Evolutionary conservation across 1,140 invertebrate species (phyloP), one percentile per base, ranked within the genome.

Genomic region (Bombus waltoni): DNA sequence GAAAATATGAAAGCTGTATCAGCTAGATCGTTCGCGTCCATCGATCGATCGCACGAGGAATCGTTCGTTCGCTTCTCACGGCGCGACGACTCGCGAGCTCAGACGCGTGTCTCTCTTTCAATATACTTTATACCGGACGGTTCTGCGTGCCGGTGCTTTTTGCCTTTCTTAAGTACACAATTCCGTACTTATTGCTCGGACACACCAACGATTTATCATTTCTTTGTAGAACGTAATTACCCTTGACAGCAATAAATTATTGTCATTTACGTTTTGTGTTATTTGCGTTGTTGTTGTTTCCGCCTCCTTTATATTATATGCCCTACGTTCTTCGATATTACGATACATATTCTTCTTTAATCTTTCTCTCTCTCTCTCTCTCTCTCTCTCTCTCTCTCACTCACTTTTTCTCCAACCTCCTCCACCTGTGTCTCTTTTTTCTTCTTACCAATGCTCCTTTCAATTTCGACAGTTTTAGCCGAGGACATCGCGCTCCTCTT

Each of bases 231-330:
- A 85, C 93, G 91, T 94, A 90, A 90, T 87, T 90, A 94, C 91
- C 92, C 92, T 93, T 93, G 90, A 88, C 93, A 93, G 86, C 91
- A 95, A 95, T 95, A 95, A 95, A 95, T 95, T 95, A 95, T 95
- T 95, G 94, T 95, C 89, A 83, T 82, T 75, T 81, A 88, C 72
- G 66, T 57, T 90, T 95, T 95, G 93, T 94, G 95, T 91, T 91
- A 32, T 92, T 92, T 94, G 89, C 88, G 92, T 93, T 93, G 68
- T 91, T 86, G 65, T 85, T 87, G 74, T 35, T 86, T n/a, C 32
- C n/a, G n/a, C 32, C 53, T 72, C 86, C 91, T 87, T 89, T 32
- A 65, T 40, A 77, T 77, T 42, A 65, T 44, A 88, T 90, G 80
- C 87, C 88, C 86, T 89, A 72, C 66, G 77, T 89, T 90, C 22